Base-by-base conservation (phyloP, 2,797 vertebrate species). In the Heliangelus exortis region DNA sequence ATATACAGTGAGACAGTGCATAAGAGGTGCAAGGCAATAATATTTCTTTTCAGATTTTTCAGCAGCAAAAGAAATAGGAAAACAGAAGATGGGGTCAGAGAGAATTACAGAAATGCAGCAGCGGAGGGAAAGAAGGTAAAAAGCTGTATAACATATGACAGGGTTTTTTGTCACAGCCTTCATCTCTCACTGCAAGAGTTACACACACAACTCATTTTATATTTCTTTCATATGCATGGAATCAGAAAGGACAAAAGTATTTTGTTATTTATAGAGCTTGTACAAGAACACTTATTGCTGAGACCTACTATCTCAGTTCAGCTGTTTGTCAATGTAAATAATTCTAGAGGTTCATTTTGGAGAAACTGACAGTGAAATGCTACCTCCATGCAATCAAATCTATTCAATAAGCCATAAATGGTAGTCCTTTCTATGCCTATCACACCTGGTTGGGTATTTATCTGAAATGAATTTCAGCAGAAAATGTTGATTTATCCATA, bases 401-500 rank as follows among this genome's bases (percentile, higher is more conserved):
- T 61, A 93, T 95, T 90, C 90, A 94, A 34, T 29, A 39, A 79
- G 43, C 39, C 6, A 79, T 73, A 87, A 90, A 13, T 89, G 59
- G 21, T 61, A 87, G 71, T 58, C 41, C 84, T 91, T 76, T 69
- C 63, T 74, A 21, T 50, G 62, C 26, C 62, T 81, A 22, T 78
- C 90, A 93, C 87, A 96, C 87, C 85, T 90, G 92, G 43, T 0
- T 79, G 63, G 57, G 22, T 91, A 50, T 79, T 92, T 87, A 87
- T 92, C 83, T 66, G 59, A 55, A 67, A 93, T 8, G 9, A 45
- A 36, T 91, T 92, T 86, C 50, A 66, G 25, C 53, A 77, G n/a
- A 63, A 94, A 91, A 77, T 45, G 61, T 51, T 68, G n/a, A 51
- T 81, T 90, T 91, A 66, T 78, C 63, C 33, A 28, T 67, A 87